Evolutionary conservation across 2,888 invertebrate species (phyloP).

Genomic region (Papilio gigon): DNA sequence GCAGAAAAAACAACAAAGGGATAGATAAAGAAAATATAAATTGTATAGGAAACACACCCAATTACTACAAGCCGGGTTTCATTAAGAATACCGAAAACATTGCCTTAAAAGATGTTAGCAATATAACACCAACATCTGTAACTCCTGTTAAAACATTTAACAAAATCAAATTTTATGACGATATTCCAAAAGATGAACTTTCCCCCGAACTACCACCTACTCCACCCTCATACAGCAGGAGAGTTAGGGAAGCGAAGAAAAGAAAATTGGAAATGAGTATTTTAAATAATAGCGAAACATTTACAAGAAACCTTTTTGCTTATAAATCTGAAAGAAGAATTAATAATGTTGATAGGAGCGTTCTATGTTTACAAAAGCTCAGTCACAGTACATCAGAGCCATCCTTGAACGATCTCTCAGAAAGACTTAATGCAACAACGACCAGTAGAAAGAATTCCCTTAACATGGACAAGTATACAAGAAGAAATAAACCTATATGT

Average conservation of each 20-base stretch:
- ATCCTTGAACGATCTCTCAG: conserved; percentile 69
- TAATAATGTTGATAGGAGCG: conserved; percentile 59
- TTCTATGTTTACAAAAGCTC: conserved; percentile 57
- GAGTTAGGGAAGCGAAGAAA: conserved; percentile 77
- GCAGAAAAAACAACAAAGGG: conserved; percentile 65
- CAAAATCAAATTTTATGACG: conserved; percentile 61
- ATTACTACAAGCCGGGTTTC: conserved; percentile 83
- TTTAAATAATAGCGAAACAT: conserved; percentile 58
- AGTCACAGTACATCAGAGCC: conserved; percentile 75
- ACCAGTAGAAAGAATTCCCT: conserved; percentile 63
- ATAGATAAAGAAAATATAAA: conserved; percentile 78
- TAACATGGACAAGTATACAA: conserved; percentile 53
- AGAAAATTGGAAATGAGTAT: conserved; percentile 75
- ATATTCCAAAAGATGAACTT: conserved; percentile 64
- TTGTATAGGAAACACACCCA: conserved; percentile 82
- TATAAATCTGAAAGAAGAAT: conserved; percentile 76
- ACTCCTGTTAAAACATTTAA: conserved; percentile 69
- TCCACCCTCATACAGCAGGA: conserved; percentile 74
- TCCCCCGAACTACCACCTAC: conserved; percentile 71
- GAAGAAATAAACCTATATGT: conserved; percentile 58
- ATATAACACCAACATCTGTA: conserved; percentile 80
- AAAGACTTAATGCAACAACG: conserved; percentile 63
- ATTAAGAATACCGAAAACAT: conserved; percentile 77
- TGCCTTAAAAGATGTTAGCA: conserved; percentile 83
- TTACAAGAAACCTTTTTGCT: conserved; percentile 65